Base-by-base conservation (phyloP, 2,797 vertebrate genomes). In the Hypotaenidia philippensis region DNA sequence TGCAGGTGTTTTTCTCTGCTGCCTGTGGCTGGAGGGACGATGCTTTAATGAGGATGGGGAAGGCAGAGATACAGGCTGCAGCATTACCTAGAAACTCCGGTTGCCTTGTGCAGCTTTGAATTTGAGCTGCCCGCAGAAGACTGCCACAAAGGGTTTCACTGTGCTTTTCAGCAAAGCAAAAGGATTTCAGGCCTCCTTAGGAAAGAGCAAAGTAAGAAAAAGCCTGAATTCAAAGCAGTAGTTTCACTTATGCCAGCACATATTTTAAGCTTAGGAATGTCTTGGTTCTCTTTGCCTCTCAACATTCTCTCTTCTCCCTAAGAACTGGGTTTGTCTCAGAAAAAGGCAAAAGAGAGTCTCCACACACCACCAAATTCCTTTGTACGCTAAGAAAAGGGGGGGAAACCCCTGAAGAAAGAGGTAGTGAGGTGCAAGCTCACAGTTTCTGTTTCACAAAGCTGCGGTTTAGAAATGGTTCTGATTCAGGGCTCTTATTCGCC, bases 81-180 rank as follows among this genome's bases (percentile, higher is more conserved):
- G 93, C 38, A 5, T 55, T 52, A 63, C 66, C 81, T 65, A 70
- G 80, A 29, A 83, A 53, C 44, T 49, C 45, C 6, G 21, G 45
- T 36, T 52, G 86, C 93, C 92, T 87, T 6, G 38, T 52, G 47
- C 55, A 36, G 89, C 91, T 88, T 66, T 92, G 91, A 50, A 56
- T 65, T 15, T 13, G 41, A 76, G 90, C 91, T 85, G 71, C 70
- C 83, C 71, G 29, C 83, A 64, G 83, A 92, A 63, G 29, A 26
- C 69, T 53, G 78, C 75, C 78, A 89, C 83, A 57, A 87, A 93
- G 57, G 72, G 25, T 34, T 94, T 91, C n/a, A 13, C 68, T 57
- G 87, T 38, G 72, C 87, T 93, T 83, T 83, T 75, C 89, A 86
- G 87, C 91, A 86, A 66, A 93, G 76, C n/a, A 13, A 31, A 94